Conservation (phyloP, 2,797 vertebrate genomes). For the Champsocephalus esox region DNA sequence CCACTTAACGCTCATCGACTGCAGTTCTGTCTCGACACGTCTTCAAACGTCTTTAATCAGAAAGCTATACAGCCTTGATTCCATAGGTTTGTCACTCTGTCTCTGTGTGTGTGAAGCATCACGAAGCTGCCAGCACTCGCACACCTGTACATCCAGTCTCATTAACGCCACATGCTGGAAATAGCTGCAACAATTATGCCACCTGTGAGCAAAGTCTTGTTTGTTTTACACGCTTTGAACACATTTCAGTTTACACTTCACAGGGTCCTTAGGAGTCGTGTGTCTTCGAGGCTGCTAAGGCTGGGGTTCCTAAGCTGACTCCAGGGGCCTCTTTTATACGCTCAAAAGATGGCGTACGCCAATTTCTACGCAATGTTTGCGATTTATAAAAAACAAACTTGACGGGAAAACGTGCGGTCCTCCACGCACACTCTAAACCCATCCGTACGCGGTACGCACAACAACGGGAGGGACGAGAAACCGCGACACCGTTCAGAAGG, state of each 20-base stretch:
- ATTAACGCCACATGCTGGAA: background rate
- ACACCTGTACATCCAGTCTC: background rate
- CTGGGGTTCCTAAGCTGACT: background rate
- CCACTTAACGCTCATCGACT: conserved; percentile 8
- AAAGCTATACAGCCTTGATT: background rate
- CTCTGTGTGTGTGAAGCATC: conserved; percentile 10
- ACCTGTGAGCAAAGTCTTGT: background rate
- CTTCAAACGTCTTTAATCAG: background rate
- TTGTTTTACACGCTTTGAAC: background rate
- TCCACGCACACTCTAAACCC: too few species aligned
- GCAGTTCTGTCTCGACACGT: conserved; percentile 2
- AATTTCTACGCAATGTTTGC: too few species aligned
- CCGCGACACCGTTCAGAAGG: too few species aligned
- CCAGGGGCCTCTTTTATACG: too few species aligned
- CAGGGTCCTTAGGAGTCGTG: too few species aligned
- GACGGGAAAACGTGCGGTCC: too few species aligned
- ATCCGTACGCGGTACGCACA: too few species aligned
- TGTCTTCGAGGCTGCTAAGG: background rate
- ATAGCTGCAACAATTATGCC: background rate
- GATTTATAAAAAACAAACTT: too few species aligned
- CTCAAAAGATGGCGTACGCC: too few species aligned
- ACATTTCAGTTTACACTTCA: background rate
- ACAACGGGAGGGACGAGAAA: too few species aligned
- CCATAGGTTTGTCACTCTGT: conserved; percentile 4
- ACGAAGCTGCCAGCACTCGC: background rate